These are phyloP conservation scores for Orthosia gothica DNA, from an alignment of 2,888 invertebrate species.

Conservation along the genomic window DNA sequence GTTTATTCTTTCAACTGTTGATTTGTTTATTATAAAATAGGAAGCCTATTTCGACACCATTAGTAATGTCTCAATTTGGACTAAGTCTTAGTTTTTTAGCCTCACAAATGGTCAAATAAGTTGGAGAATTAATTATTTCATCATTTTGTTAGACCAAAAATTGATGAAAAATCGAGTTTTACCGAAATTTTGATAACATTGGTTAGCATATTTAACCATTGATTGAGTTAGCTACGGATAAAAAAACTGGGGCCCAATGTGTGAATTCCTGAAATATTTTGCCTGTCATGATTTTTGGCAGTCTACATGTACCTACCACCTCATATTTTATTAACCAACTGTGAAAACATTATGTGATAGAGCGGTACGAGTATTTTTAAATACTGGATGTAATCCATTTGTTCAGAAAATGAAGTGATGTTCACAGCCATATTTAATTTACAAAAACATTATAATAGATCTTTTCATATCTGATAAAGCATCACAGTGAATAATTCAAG, in stretches of 20 bases:
- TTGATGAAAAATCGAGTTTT: no score
- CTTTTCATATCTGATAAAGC: conserved; percentile 9
- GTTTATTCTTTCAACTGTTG: conserved; percentile 17
- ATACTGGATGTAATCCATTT: conserved; percentile 1
- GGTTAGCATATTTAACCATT: no score
- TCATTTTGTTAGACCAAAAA: no score
- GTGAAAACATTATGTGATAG: conserved; percentile 7
- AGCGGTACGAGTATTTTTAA: background rate
- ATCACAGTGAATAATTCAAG: conserved; percentile 42
- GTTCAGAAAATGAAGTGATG: background rate
- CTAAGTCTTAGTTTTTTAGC: background rate
- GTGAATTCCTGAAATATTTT: conserved; percentile 33
- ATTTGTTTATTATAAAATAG: conserved; percentile 9
- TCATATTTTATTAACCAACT: conserved; percentile 16
- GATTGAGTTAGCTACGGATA: no score
- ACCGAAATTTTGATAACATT: no score
- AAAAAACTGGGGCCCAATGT: background rate
- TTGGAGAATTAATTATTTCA: no score
- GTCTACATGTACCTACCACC: background rate
- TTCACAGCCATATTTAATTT: conserved; percentile 9
- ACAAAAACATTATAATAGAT: background rate
- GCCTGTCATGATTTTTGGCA: conserved; percentile 21
- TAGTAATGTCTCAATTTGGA: background rate
- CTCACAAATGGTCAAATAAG: no score
- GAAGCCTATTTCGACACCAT: conserved; percentile 9